Evolutionary conservation across 2,888 invertebrate genomes (phyloP).

Genomic region (Agriopis leucophaearia): DNA sequence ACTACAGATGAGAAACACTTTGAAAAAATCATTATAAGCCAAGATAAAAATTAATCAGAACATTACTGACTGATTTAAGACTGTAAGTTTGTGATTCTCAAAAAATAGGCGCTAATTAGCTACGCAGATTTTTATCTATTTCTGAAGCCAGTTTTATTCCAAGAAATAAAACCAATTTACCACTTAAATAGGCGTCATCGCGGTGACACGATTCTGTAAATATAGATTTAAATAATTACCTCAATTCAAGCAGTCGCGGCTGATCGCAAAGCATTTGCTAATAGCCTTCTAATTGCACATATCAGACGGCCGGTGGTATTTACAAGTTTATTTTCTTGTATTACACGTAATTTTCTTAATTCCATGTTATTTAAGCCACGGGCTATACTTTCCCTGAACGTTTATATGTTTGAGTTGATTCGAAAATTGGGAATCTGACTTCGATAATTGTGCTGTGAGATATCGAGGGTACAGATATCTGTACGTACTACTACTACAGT

Average conservation of each 20-base stretch:
- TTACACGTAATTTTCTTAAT: conserved; percentile 34
- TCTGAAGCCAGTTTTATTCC: conserved; percentile 2
- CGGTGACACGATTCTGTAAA: conserved; percentile 27
- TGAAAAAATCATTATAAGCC: background rate
- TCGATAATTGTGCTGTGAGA: conserved; percentile 1
- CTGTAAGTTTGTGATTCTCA: background rate
- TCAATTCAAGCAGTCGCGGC: conserved; percentile 22
- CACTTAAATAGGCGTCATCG: conserved; percentile 34
- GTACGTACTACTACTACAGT: background rate
- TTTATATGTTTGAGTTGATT: conserved; percentile 23
- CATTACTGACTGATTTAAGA: no score
- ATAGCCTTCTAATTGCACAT: conserved; percentile 43
- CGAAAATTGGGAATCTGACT: conserved; percentile 19
- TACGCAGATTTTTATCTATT: conserved; percentile 1
- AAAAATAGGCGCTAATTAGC: background rate
- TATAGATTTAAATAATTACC: conserved; percentile 38
- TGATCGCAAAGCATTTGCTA: conserved; percentile 38
- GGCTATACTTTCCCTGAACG: conserved; percentile 36
- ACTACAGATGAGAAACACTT: background rate
- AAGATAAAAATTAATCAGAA: background rate
- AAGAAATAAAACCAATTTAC: conserved; percentile 21
- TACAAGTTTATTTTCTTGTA: conserved; percentile 39
- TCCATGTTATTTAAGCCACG: conserved; percentile 32
- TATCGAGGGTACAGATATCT: background rate
- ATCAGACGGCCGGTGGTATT: conserved; percentile 41